Percentiles rank a stretch among this genome's conserved stretches.
phyloP scores from a whole-genome alignment of 2,797 vertebrate genomes.

The Scomberomorus guttatus region DNA sequence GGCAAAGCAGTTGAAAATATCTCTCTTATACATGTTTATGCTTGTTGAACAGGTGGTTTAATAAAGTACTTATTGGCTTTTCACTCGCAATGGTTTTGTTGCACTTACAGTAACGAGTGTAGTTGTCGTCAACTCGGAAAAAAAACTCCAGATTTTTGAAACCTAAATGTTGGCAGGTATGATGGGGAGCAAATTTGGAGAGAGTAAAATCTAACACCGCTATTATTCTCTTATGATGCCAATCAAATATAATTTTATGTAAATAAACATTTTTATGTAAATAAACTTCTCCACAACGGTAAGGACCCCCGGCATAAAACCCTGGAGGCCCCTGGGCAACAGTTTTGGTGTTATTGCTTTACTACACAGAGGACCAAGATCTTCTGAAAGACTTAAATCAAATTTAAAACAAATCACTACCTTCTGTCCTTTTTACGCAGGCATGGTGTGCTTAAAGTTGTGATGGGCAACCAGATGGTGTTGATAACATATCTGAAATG shows the following conservation, averaged over 20 bases:
- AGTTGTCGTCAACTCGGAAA: no score
- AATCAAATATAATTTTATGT: not conserved
- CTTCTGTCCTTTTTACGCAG: not conserved
- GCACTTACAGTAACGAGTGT: no score
- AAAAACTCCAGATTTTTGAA: no score
- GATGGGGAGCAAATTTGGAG: not conserved
- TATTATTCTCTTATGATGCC: not conserved
- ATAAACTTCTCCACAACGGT: not conserved
- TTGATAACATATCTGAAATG: conserved; percentile 73
- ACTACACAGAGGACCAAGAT: not conserved
- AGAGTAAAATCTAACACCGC: not conserved
- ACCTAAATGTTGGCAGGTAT: no score
- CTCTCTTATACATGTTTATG: no score
- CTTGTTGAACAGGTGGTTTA: no score
- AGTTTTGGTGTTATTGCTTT: not conserved
- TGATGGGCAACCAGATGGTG: conserved; percentile 68
- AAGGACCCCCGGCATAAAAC: not conserved
- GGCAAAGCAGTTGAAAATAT: no score
- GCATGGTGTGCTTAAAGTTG: conserved; percentile 24
- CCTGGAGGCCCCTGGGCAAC: not conserved
- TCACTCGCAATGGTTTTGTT: no score
- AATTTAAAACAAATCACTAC: conserved; percentile 24
- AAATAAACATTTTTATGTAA: not conserved
- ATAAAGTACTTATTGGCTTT: no score
- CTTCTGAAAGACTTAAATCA: conserved; percentile 19